Evolutionary conservation across 2,113 vertebrate species (phyloP).

Genomic region (Petromus typicus): DNA sequence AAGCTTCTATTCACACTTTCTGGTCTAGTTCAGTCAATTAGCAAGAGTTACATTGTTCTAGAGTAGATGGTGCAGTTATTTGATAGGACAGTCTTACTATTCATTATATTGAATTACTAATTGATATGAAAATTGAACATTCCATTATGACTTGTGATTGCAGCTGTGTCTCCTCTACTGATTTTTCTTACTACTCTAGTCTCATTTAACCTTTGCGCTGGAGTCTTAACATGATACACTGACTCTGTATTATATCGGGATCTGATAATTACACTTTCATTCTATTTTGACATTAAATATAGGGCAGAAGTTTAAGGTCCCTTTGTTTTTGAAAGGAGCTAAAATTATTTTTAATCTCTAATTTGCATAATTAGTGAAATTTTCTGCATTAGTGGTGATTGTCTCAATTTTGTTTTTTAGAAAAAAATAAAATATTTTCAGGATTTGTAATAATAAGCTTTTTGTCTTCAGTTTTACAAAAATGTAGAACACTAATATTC

Average conservation of each 20-base stretch:
- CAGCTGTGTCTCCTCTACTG: neutral
- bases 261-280: neutral
- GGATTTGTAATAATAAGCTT: neutral
- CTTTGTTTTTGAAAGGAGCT: neutral
- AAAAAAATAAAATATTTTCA: neutral
- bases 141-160: neutral
- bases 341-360: neutral
- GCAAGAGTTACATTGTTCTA: neutral
- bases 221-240: neutral
- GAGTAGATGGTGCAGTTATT: neutral
- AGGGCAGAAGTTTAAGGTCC: neutral
- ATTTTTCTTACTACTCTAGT: neutral
- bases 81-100: neutral
- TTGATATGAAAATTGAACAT: neutral
- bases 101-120: neutral
- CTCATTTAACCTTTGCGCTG: neutral
- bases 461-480: neutral
- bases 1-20: neutral
- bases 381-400: neutral
- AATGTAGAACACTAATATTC: neutral
- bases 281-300: neutral
- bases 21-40: neutral
- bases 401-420: neutral
- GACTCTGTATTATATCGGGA: neutral
- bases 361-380: neutral